Evolutionary conservation across 2,797 vertebrate species (phyloP).

Genomic region (Kryptopterus vitreolus): DNA sequence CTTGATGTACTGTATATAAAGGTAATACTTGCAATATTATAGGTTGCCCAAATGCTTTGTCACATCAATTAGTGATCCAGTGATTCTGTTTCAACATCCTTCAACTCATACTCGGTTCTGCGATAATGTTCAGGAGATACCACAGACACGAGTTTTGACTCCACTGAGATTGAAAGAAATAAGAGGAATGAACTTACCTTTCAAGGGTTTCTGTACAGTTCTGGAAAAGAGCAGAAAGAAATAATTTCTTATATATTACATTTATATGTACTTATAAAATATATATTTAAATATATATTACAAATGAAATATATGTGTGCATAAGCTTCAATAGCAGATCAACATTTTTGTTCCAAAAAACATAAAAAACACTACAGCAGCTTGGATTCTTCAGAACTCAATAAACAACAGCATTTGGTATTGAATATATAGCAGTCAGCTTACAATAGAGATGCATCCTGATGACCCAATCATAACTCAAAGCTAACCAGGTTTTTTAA

Average conservation of each 20-base stretch:
- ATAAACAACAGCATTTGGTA: no score
- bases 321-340: not conserved
- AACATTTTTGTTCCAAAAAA: not conserved
- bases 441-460: no score
- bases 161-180: not conserved
- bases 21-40: conserved; percentile 31
- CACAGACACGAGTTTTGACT: not conserved
- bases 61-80: conserved; percentile 17
- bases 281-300: not conserved
- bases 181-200: conserved; percentile 8
- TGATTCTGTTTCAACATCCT: conserved; percentile 16
- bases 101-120: not conserved
- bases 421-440: no score
- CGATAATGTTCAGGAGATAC: conserved; percentile 4
- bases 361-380: not conserved
- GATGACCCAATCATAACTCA: no score
- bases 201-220: not conserved
- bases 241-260: no score
- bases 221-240: conserved; percentile 5
- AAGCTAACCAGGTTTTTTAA: no score
- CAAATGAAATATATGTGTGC: not conserved
- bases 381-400: no score
- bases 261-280: no score
- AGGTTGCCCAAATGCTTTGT: conserved; percentile 28
- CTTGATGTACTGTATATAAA: not conserved